Evolutionary conservation across 2,888 invertebrate species (phyloP), one percentile per base, ranked within the genome.

Genomic region (Eugnorisma glareosa): DNA sequence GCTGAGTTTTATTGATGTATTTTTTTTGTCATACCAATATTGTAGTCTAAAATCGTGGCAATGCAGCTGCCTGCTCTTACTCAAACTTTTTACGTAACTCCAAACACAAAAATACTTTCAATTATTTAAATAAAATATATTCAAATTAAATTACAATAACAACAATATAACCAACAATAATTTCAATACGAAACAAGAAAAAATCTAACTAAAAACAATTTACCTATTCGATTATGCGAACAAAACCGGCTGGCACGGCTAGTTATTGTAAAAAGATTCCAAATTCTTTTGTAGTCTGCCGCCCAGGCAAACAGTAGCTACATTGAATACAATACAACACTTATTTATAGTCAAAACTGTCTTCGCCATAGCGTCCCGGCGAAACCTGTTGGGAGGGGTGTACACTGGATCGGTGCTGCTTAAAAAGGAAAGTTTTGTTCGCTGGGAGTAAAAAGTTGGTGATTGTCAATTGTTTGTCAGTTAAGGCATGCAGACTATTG

Each of bases 281-380:
- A 93, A 95, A 96, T 95, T 96, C 96, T 95, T 96, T 96, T 96
- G 95, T 95, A 90, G 91, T 93, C 91, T 89, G 95, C 96, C 96
- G 96, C 93, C 94, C 77, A 79, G 85, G 90, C 91, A 92, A 92
- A 94, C 95, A 93, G 96, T 95, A 95, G 96, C 95, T 93, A 93
- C 94, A 95, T 95, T 96, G 96, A 96, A 96, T 96, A 96, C 96
- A 96, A 96, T 96, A 94, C 96, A 92, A 95, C 96, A 96, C 96
- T 96, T 96, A 96, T 96, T 96, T 96, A 96, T 95, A 96, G 96
- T 96, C 96, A 95, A 96, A 95, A 95, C 95, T 96, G 96, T 95
- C 95, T 92, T 92, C 94, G 91, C 96, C 96, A 96, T 96, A 96
- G 93, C 95, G 96, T 95, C 94, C 95, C 89, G 91, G 85, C 92